These are phyloP conservation scores for Blastobasis adustella DNA, from an alignment of 2,888 invertebrate genomes.

Conservation along the genomic window DNA sequence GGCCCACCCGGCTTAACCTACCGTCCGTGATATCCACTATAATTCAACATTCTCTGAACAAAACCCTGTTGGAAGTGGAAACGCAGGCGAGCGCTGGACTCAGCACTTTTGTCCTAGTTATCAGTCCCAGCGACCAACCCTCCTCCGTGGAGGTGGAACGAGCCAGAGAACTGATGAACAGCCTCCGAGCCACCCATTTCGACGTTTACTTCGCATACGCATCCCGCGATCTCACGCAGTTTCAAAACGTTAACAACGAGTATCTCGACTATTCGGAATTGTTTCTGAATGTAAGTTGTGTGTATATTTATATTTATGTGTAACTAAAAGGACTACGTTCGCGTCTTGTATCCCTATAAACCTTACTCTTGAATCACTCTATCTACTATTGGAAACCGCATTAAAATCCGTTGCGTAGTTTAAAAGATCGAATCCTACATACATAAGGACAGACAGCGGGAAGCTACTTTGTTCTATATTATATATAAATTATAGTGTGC, in stretches of 20 bases:
- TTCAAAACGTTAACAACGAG: conserved; percentile 60
- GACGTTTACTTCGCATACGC: conserved; percentile 73
- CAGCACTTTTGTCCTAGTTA: conserved; percentile 67
- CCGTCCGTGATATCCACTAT: conserved; percentile 64
- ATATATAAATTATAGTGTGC: too few relatives aligned
- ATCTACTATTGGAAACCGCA: too few relatives aligned
- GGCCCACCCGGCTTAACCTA: conserved; percentile 70
- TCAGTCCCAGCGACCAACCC: conserved; percentile 65
- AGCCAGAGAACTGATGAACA: conserved; percentile 51
- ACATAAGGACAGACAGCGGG: too few relatives aligned
- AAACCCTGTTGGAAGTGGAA: conserved; percentile 46
- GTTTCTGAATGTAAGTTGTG: conserved; percentile 49
- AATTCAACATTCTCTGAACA: conserved; percentile 59
- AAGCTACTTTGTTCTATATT: too few relatives aligned
- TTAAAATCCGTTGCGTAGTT: too few relatives aligned
- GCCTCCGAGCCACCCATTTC: conserved; percentile 60
- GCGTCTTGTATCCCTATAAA: too few relatives aligned
- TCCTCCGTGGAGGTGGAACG: conserved; percentile 54
- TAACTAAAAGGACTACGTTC: too few relatives aligned
- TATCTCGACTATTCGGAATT: conserved; percentile 66
- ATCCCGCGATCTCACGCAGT: conserved; percentile 53
- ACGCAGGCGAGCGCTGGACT: conserved; percentile 44
- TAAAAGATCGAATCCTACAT: too few relatives aligned
- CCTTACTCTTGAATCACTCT: too few relatives aligned
- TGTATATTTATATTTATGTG: too few relatives aligned